Evolutionary conservation across 2,113 vertebrate genomes (phyloP).

Genomic region (Clinocottus analis): DNA sequence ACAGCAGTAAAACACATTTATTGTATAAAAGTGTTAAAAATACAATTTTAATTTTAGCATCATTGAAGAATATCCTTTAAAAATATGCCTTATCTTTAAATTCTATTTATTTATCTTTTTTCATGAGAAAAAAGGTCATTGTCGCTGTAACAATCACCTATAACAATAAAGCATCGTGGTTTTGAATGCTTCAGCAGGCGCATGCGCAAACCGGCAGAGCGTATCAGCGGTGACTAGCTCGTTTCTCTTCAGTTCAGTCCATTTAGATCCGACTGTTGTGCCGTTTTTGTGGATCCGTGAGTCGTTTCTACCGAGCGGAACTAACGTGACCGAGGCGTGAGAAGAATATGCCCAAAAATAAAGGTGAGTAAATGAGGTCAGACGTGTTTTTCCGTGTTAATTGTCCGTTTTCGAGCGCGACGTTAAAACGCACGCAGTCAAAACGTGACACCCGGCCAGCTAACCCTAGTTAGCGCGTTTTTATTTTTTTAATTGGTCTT

Average conservation of each 20-base stretch:
- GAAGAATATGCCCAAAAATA: slow-evolving; percentile 84
- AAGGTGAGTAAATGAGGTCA: slow-evolving; percentile 67
- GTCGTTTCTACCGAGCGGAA: slow-evolving; percentile 13
- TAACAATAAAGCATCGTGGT: neutral
- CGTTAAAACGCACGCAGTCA: slow-evolving; percentile 56
- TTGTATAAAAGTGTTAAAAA: too few relatives aligned
- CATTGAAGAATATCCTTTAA: neutral
- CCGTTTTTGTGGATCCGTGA: slow-evolving; percentile 5
- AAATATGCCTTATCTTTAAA: neutral
- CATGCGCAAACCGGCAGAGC: slow-evolving; percentile 40
- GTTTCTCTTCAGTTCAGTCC: neutral
- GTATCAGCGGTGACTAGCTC: slow-evolving; percentile 22
- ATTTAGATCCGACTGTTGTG: neutral
- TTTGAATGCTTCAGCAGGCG: neutral
- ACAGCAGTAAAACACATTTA: too few relatives aligned
- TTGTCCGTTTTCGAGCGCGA: slow-evolving; percentile 39
- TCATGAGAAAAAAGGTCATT: neutral
- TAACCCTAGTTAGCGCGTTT: slow-evolving; percentile 59
- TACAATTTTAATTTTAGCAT: too few relatives aligned
- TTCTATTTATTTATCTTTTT: neutral
- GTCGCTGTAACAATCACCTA: neutral
- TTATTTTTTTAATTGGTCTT: neutral
- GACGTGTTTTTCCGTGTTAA: neutral
- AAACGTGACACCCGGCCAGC: slow-evolving; percentile 78
- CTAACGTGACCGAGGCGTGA: slow-evolving; percentile 36